phyloP scores from a whole-genome alignment of 2,888 invertebrate species.

The Trisateles emortualis region DNA sequence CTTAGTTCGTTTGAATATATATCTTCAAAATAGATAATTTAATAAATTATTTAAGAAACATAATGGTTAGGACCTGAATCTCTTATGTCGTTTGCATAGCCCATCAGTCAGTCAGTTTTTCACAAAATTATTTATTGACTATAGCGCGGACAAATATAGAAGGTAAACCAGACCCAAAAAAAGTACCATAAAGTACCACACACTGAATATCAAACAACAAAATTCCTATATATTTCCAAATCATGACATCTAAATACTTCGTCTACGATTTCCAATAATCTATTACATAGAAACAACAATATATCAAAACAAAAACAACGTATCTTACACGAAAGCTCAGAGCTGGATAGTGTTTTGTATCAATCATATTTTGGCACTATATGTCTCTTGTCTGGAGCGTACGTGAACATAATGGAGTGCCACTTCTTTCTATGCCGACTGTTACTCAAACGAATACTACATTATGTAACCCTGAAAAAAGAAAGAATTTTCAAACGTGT shows the following conservation, averaged over 20 bases:
- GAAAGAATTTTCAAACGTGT: too few species aligned
- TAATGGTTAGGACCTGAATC: too few species aligned
- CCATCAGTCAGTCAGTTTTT: too few species aligned
- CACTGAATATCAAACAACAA: neutral
- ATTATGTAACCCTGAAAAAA: neutral
- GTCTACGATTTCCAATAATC: conserved; percentile 1
- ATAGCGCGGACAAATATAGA: too few species aligned
- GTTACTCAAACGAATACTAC: neutral
- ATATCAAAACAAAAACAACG: conserved; percentile 9
- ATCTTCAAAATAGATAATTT: too few species aligned
- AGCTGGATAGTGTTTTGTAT: conserved; percentile 22
- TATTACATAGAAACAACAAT: conserved; percentile 1
- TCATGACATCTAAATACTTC: neutral
- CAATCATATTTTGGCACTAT: conserved; percentile 37
- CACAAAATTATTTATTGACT: neutral
- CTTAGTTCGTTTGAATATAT: too few species aligned
- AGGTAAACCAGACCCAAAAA: too few species aligned
- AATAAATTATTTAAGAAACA: too few species aligned
- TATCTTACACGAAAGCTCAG: conserved; percentile 3
- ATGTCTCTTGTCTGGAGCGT: conserved; percentile 14
- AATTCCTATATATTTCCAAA: neutral
- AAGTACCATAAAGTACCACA: neutral
- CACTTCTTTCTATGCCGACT: conserved; percentile 5
- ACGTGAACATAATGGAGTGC: conserved; percentile 26
- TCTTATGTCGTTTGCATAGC: too few species aligned